Evolutionary conservation across 2,888 invertebrate species (phyloP).

Genomic region (Dusona sp.): DNA sequence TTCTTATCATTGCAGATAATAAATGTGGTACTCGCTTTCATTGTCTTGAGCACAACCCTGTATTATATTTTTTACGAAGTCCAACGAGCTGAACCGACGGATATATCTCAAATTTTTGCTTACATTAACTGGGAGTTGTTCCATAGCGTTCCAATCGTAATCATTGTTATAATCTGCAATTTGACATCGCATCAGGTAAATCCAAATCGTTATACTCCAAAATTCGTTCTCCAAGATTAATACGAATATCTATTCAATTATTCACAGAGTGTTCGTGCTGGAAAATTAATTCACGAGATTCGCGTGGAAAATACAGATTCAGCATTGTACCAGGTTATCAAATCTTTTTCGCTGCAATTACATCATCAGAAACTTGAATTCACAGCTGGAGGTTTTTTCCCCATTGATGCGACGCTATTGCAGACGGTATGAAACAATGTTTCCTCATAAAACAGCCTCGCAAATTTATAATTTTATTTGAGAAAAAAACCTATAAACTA

Average conservation of each 20-base stretch:
- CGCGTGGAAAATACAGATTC: constrained; percentile 53
- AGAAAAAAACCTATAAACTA: neutral
- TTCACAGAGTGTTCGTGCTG: constrained; percentile 44
- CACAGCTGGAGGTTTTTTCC: constrained; percentile 77
- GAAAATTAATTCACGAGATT: constrained; percentile 65
- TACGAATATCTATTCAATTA: neutral
- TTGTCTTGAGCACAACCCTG: constrained; percentile 59
- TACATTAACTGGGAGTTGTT: constrained; percentile 61
- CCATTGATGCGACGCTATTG: constrained; percentile 73
- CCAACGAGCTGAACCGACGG: constrained; percentile 44
- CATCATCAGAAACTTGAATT: constrained; percentile 76
- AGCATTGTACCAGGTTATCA: constrained; percentile 58
- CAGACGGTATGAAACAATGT: constrained; percentile 13
- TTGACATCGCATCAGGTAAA: constrained; percentile 63
- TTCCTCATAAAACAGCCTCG: neutral
- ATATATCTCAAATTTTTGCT: constrained; percentile 34
- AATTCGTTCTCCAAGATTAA: neutral
- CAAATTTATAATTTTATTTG: neutral
- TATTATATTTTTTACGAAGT: constrained; percentile 63
- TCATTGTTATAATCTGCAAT: constrained; percentile 63
- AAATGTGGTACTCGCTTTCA: constrained; percentile 52
- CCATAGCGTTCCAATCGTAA: constrained; percentile 61
- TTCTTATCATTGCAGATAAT: constrained; percentile 29
- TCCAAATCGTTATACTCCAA: neutral
- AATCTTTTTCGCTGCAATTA: constrained; percentile 77